Conservation (phyloP, 1,140 invertebrate genomes). For the Drosophila parvula region DNA sequence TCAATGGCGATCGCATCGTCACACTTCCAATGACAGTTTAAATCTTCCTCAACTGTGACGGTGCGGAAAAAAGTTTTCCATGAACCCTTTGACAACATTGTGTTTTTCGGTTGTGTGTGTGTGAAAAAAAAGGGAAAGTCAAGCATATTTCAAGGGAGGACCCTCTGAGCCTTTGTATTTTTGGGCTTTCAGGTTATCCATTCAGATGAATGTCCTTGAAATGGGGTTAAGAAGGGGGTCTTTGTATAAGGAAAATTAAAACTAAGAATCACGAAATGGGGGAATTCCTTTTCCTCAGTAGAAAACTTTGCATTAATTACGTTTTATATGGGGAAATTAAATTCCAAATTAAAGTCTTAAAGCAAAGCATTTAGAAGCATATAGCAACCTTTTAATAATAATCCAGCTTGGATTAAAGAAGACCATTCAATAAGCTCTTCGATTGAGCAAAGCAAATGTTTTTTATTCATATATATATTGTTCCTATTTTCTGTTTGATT, state of each 20-base stretch:
- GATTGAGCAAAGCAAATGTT: too few relatives aligned
- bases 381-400: too few relatives aligned
- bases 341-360: too few relatives aligned
- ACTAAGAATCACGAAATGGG: slow-evolving; percentile 10
- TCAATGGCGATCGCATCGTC: slow-evolving; percentile 30
- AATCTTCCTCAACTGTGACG: slow-evolving; percentile 31
- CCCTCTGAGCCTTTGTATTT: slow-evolving; percentile 17
- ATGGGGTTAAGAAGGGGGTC: not conserved
- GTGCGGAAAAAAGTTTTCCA: slow-evolving; percentile 29
- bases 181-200: slow-evolving; percentile 9
- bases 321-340: not conserved
- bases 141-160: slow-evolving; percentile 25
- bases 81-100: slow-evolving; percentile 41
- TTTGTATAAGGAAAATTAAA: slow-evolving; percentile 1
- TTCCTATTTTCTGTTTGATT: too few relatives aligned
- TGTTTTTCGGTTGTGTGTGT: slow-evolving; percentile 7
- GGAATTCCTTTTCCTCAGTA: not conserved
- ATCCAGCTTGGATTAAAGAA: too few relatives aligned
- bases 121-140: slow-evolving; percentile 36
- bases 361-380: too few relatives aligned
- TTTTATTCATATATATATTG: not conserved
- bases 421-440: too few relatives aligned
- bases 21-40: slow-evolving; percentile 36
- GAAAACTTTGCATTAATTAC: not conserved
- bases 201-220: slow-evolving; percentile 17